These are phyloP conservation scores for Myotis lucifugus DNA, from an alignment of 2,113 vertebrate species.

Conservation along the genomic window DNA sequence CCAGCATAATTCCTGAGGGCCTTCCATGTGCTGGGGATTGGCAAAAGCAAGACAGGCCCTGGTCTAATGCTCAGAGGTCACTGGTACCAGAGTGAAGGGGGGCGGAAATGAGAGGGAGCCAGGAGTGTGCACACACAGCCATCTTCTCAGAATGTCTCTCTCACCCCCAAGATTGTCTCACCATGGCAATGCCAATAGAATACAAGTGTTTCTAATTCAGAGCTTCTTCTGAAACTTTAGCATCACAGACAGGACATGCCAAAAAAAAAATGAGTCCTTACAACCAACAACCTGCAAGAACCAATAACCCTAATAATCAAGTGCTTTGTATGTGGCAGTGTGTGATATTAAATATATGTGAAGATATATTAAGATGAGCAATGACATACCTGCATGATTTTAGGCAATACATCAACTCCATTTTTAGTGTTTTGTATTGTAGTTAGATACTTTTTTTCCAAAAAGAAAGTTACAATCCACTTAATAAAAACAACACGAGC, in stretches of 20 bases:
- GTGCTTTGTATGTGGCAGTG: neutral
- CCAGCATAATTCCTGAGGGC: neutral
- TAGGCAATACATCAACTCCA: conserved; percentile 94
- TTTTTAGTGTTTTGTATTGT: conserved; percentile 92
- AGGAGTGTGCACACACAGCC: neutral
- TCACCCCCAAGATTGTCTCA: neutral
- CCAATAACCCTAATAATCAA: neutral
- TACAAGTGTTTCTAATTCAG: neutral
- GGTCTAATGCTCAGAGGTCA: neutral
- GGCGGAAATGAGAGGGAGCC: neutral
- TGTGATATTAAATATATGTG: neutral
- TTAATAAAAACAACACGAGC: conserved; percentile 98
- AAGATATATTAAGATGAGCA: conserved; percentile 6
- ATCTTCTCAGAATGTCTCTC: neutral
- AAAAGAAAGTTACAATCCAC: conserved; percentile 99
- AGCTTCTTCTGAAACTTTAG: neutral
- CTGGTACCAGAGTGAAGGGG: neutral
- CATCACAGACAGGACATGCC: neutral
- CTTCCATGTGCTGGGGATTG: neutral
- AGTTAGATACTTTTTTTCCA: conserved; percentile 96
- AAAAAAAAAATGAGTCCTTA: neutral
- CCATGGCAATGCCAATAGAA: neutral
- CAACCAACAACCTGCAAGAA: neutral
- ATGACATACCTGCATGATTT: conserved; percentile 93
- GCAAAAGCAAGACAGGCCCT: neutral